These are phyloP conservation scores for Peromyscus eremicus DNA, from an alignment of 2,797 vertebrate genomes.

Conservation along the genomic window DNA sequence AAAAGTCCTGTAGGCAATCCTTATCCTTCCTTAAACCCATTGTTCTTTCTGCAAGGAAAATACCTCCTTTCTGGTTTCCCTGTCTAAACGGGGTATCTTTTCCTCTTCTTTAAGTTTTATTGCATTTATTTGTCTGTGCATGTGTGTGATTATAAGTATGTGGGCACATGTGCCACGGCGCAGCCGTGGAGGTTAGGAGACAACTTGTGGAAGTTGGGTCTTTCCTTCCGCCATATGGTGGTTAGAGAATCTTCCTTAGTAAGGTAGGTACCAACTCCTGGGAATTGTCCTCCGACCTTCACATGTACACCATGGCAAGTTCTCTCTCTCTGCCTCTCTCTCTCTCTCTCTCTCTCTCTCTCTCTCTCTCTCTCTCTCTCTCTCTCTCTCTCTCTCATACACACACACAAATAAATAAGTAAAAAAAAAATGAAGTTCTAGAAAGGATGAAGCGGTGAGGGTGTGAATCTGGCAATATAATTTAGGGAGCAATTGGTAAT, in stretches of 20 bases:
- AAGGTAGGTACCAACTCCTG: neutral
- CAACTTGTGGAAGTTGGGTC: too few relatives aligned
- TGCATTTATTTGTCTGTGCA: neutral
- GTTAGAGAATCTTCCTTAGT: neutral
- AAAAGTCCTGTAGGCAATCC: neutral
- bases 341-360: neutral
- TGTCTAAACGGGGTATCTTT: neutral
- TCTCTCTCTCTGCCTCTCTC: neutral
- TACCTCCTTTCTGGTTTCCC: neutral
- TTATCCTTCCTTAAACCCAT: neutral
- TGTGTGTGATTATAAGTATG: neutral
- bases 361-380: too few relatives aligned
- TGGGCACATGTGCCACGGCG: neutral
- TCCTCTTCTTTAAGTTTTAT: neutral
- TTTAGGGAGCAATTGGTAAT: neutral
- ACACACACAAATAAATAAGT: neutral
- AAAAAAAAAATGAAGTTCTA: neutral
- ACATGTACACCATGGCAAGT: neutral
- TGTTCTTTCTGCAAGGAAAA: constrained; percentile 7
- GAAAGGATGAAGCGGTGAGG: neutral
- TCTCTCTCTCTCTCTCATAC: neutral
- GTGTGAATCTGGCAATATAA: neutral
- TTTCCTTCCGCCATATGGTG: neutral
- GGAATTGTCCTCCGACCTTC: neutral
- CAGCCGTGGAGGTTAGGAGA: neutral